Conservation (phyloP, 64 coral and sea anemone species). For the Porites lutea region DNA sequence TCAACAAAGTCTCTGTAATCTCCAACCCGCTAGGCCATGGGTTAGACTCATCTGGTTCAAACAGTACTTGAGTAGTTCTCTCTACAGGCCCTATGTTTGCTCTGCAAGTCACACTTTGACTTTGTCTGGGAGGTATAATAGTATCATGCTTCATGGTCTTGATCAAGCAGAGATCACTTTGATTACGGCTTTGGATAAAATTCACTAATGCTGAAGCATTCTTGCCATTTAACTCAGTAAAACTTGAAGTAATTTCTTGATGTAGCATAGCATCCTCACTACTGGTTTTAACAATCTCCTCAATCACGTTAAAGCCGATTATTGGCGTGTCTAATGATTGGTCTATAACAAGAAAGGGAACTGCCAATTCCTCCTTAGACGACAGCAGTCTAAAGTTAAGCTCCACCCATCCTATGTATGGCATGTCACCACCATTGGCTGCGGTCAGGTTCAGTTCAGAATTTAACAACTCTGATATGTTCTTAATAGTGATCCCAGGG, state of each 20-base stretch:
- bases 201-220: background rate
- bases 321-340: background rate
- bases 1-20: background rate
- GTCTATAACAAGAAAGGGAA: background rate
- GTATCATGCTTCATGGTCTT: background rate
- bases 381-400: slow-evolving; percentile 18
- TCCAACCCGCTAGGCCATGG: slow-evolving; percentile 12
- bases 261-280: background rate
- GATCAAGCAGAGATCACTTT: background rate
- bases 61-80: background rate
- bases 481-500: background rate
- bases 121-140: background rate
- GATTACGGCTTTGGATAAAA: background rate
- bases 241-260: background rate
- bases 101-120: background rate
- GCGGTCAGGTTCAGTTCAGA: slow-evolving; percentile 35
- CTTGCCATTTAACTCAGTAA: background rate
- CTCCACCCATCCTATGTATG: slow-evolving; percentile 47
- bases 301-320: background rate
- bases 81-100: slow-evolving; percentile 16
- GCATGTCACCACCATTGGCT: slow-evolving; percentile 44
- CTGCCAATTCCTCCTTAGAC: background rate
- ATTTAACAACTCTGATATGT: slow-evolving; percentile 34
- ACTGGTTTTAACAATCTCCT: background rate
- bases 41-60: slow-evolving; percentile 20